These are phyloP conservation scores for Rhombomys opimus DNA, from an alignment of 2,113 vertebrate genomes.

Conservation along the genomic window DNA sequence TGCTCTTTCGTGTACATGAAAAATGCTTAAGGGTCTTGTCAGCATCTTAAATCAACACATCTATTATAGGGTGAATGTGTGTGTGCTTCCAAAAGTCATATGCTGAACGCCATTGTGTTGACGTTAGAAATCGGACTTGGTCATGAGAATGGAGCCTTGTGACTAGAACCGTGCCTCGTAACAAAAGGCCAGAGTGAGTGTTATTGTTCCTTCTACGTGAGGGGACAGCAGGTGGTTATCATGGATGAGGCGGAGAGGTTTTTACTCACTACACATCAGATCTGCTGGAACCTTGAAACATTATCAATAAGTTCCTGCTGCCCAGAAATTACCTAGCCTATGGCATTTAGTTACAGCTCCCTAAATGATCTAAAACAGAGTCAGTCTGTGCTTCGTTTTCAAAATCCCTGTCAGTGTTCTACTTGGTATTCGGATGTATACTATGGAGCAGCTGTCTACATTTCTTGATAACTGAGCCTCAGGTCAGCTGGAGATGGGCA, in stretches of 20 bases:
- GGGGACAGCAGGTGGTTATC: background rate
- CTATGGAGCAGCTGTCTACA: background rate
- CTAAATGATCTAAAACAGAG: background rate
- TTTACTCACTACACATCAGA: background rate
- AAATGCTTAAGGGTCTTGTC: background rate
- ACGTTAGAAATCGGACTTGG: background rate
- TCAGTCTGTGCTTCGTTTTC: conserved; percentile 9
- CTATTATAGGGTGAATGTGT: background rate
- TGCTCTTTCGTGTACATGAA: background rate
- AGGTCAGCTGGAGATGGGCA: background rate
- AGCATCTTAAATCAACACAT: background rate
- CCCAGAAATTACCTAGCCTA: background rate
- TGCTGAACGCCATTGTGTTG: background rate
- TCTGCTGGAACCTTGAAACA: background rate
- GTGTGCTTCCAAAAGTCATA: background rate
- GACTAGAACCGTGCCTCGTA: background rate
- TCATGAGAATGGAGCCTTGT: background rate
- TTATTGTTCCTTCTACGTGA: too few species aligned
- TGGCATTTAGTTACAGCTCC: background rate
- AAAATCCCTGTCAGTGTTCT: background rate
- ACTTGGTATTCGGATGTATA: background rate
- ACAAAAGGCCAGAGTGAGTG: background rate
- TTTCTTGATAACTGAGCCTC: background rate
- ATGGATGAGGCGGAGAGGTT: background rate
- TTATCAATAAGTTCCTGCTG: background rate